A percentile compares a stretch with the other conserved stretches of the same genome.
Evolutionary conservation across 2,888 invertebrate species (phyloP).

Genomic region (Campoletis raptor): DNA sequence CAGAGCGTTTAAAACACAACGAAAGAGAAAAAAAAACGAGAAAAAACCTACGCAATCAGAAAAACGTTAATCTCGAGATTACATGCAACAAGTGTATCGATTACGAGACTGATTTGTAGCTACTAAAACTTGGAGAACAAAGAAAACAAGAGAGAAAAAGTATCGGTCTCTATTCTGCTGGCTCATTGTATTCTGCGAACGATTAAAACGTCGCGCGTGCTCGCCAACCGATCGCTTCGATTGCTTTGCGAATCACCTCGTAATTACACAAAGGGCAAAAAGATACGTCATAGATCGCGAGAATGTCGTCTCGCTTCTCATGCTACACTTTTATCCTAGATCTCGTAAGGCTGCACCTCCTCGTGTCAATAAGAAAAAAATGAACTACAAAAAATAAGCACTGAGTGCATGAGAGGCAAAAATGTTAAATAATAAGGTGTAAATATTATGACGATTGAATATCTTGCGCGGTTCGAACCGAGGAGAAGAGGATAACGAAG

Average conservation of each 20-base stretch:
- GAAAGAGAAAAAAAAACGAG: neutral
- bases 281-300: constrained; percentile 14
- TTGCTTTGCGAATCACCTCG: neutral
- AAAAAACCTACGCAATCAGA: neutral
- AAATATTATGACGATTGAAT: constrained; percentile 47
- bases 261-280: neutral
- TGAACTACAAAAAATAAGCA: neutral
- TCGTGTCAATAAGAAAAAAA: constrained; percentile 3
- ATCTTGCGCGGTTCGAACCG: constrained; percentile 20
- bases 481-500: constrained; percentile 48
- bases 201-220: constrained; percentile 11
- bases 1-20: neutral
- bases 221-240: neutral
- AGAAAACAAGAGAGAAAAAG: constrained; percentile 11
- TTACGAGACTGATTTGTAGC: neutral
- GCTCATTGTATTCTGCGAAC: constrained; percentile 8
- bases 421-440: constrained; percentile 21
- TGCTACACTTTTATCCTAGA: neutral
- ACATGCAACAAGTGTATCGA: neutral
- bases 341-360: constrained; percentile 6
- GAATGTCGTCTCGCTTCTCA: constrained; percentile 9
- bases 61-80: constrained; percentile 19
- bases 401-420: constrained; percentile 15
- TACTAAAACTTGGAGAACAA: constrained; percentile 6
- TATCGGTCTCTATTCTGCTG: neutral